Base-by-base conservation (phyloP, 1,140 invertebrate genomes). In the Bombus breviceps region DNA sequence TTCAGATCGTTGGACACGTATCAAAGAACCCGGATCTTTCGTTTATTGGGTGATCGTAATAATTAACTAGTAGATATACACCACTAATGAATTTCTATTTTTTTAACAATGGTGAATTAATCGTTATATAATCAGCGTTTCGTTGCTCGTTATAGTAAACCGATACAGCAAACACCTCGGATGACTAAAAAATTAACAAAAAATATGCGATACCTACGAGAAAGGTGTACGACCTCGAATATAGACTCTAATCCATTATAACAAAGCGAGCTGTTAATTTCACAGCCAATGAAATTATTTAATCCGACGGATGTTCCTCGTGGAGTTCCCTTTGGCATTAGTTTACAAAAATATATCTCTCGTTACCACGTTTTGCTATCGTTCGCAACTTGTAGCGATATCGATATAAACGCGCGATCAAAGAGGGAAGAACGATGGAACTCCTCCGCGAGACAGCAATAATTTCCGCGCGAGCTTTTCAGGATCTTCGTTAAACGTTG, bases 401-500 rank as follows among this genome's bases (percentile, higher is more conserved):
- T 59, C 57, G 57, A 59, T 53, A 8, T 53, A 53, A 53, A 53
- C 18, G 18, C 18, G 47, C 47, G 25, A 28, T 28, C 57, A 28
- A 59, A 59, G 25, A 22, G 3, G 57, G 57, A 12, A 59, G 37
- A 78, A 66, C 25, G 41, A 78, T 34, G 18, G 12, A 62, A 12
- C 12, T 62, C 28, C 28, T n/a, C 1, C n/a, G 41, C 53, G 68
- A 72, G 47, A 64, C 59, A 53, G 80, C n/a, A 74, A 82, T 82
- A 75, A 82, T 77, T 83, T 25, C 22, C 81, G 53, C 28, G 32
- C 28, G 22, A 43, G 32, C 68, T 62, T 81, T 81, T 73, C 80
- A 81, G 59, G 41, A 57, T 47, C 72, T 82, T 82, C 81, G 57
- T 82, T 82, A 82, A 75, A 82, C 81, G 81, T 82, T 28, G 34